Conservation (phyloP, 2,888 invertebrate genomes). For the Coleophora flavipennella region DNA sequence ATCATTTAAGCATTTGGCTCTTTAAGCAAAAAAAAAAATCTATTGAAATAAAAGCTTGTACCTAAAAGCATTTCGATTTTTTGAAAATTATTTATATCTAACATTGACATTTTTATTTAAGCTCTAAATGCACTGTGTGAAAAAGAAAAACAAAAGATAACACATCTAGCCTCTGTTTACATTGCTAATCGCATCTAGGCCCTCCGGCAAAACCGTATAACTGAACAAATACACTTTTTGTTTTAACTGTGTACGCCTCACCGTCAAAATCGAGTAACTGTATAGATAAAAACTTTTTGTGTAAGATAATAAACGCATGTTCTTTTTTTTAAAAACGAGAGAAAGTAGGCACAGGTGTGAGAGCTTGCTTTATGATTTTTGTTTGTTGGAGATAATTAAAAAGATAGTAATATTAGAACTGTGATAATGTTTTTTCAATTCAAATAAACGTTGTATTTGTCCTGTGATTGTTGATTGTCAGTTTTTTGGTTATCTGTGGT, state of each 20-base stretch:
- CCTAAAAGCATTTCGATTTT: no score
- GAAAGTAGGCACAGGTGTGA: slow-evolving; percentile 30
- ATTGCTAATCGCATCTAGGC: slow-evolving; percentile 19
- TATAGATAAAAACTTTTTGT: slow-evolving; percentile 8
- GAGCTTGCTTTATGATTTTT: slow-evolving; percentile 21
- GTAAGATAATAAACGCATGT: slow-evolving; percentile 7
- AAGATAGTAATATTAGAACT: slow-evolving; percentile 29
- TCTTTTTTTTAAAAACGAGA: no score
- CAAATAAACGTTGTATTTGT: slow-evolving; percentile 17
- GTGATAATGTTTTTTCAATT: slow-evolving; percentile 23
- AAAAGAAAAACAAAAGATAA: slow-evolving; percentile 19
- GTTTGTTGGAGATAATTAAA: slow-evolving; percentile 44
- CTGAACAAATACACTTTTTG: slow-evolving; percentile 32
- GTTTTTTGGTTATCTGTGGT: slow-evolving; percentile 2
- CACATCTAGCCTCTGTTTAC: slow-evolving; percentile 34
- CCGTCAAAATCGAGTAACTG: slow-evolving; percentile 20
- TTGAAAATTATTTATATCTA: no score
- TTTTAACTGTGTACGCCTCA: slow-evolving; percentile 17
- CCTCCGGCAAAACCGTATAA: slow-evolving; percentile 16
- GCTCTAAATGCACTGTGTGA: background rate
- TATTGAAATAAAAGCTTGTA: no score
- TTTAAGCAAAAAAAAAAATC: no score
- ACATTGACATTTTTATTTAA: no score
- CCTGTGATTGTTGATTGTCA: slow-evolving; percentile 20
- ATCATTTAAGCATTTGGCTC: no score